phyloP scores from a whole-genome alignment of 2,797 vertebrate genomes.

The Accipiter superciliosus region DNA sequence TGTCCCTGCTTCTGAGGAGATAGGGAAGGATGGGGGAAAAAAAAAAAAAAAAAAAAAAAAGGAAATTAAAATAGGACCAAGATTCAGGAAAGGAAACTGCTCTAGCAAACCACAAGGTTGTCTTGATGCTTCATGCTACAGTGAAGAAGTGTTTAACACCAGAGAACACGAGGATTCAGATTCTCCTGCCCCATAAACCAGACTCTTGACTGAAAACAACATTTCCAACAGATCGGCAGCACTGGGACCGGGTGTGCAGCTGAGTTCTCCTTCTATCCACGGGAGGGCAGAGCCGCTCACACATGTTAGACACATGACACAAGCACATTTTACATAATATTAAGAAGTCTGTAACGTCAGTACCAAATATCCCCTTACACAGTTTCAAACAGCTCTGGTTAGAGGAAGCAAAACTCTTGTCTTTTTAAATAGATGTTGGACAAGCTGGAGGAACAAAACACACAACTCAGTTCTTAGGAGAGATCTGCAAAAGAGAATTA shows the following conservation, averaged over 20 bases:
- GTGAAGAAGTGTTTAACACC: not conserved
- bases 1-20: not conserved
- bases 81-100: not conserved
- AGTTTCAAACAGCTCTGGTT: not conserved
- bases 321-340: not conserved
- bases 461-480: not conserved
- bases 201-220: not conserved
- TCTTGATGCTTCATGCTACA: not conserved
- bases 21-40: not conserved
- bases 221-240: not conserved
- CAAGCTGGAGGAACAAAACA: not conserved
- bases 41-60: not conserved
- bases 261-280: not conserved
- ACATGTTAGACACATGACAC: rapidly evolving
- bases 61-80: not conserved
- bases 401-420: not conserved
- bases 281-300: constrained; percentile 44
- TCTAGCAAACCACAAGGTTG: not conserved
- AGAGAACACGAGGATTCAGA: not conserved
- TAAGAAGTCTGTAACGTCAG: not conserved
- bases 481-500: not conserved
- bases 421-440: not conserved
- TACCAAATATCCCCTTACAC: not conserved
- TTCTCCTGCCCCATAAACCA: not conserved
- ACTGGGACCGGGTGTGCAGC: rapidly evolving